A percentile compares a stretch with the other conserved stretches of the same genome.
phyloP scores from a whole-genome alignment of 2,888 invertebrate genomes.

The Cheilosia vulpina region DNA sequence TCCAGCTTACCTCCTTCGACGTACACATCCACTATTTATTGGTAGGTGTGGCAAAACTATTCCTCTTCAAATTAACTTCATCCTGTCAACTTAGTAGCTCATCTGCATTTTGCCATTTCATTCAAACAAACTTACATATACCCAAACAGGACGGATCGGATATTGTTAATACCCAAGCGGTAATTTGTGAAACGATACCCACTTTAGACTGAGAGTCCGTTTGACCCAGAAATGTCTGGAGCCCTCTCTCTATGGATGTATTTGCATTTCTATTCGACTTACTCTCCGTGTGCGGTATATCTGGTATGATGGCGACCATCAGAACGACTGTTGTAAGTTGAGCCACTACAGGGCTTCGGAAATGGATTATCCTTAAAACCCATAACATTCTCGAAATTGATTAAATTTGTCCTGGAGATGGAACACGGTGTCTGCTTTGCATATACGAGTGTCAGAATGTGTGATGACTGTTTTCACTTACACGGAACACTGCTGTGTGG shows the following conservation, averaged over 20 bases:
- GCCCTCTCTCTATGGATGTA: not conserved
- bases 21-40: not conserved
- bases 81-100: constrained; percentile 43
- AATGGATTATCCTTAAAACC: constrained; percentile 72
- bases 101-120: constrained; percentile 37
- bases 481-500: not conserved
- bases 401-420: constrained; percentile 70
- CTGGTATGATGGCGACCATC: not conserved
- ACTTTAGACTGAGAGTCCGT: constrained; percentile 44
- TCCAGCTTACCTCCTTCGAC: constrained; percentile 20
- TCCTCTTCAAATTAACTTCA: constrained; percentile 53
- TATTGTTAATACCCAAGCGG: constrained; percentile 66
- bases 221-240: constrained; percentile 62
- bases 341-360: constrained; percentile 59
- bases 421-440: constrained; percentile 69
- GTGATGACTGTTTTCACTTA: constrained; percentile 44
- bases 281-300: not conserved
- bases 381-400: constrained; percentile 72
- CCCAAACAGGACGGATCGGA: constrained; percentile 7
- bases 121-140: not conserved
- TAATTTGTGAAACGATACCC: constrained; percentile 69
- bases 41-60: constrained; percentile 16
- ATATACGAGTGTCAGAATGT: constrained; percentile 1
- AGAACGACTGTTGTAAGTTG: constrained; percentile 47
- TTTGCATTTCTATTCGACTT: constrained; percentile 51